phyloP scores from a whole-genome alignment of 2,797 vertebrate genomes.

The Lacerta viridis region DNA sequence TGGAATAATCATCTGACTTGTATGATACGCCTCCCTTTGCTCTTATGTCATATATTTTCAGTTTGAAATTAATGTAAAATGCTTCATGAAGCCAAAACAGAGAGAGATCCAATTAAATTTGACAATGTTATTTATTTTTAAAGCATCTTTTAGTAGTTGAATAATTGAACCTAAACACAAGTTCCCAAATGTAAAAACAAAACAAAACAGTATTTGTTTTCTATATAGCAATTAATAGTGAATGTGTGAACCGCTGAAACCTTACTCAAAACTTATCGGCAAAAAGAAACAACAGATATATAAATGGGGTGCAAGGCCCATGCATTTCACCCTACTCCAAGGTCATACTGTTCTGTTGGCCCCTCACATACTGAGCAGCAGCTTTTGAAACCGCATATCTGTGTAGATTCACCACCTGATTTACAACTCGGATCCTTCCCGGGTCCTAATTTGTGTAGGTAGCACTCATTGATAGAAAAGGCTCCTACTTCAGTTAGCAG shows the following conservation, averaged over 20 bases:
- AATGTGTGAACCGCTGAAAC: background rate
- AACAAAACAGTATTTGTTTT: background rate
- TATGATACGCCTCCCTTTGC: background rate
- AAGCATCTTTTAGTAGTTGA: constrained; percentile 1
- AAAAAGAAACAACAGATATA: background rate
- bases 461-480: background rate
- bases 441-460: background rate
- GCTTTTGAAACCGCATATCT: background rate
- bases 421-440: background rate
- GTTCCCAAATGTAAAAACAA: background rate
- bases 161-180: constrained; percentile 7
- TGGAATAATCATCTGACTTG: constrained; percentile 35
- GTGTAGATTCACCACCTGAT: background rate
- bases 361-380: no score
- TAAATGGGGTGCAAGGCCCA: no score
- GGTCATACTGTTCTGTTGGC: no score
- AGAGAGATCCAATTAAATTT: constrained; percentile 36
- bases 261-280: background rate
- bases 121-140: constrained; percentile 21
- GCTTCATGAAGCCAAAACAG: constrained; percentile 33
- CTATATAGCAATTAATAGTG: background rate
- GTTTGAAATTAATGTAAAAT: constrained; percentile 23
- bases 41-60: constrained; percentile 44
- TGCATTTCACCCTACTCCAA: no score
- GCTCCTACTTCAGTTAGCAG: background rate